phyloP scores from a whole-genome alignment of 2,113 vertebrate species.

The Ariopsis seemanni region DNA sequence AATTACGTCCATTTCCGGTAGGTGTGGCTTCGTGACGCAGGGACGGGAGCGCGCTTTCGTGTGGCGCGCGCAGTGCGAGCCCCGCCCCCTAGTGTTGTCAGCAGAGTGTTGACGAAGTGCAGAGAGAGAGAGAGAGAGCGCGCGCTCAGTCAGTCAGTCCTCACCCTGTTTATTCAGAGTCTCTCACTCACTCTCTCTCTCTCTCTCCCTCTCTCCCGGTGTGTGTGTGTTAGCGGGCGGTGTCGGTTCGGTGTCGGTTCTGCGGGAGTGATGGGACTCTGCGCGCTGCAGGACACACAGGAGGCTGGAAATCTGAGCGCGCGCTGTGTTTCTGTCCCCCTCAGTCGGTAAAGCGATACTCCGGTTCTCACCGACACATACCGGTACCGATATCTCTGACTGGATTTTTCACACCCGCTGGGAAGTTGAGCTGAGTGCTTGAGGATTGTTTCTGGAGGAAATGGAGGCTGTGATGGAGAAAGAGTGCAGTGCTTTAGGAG shows the following conservation, averaged over 20 bases:
- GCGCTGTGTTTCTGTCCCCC: background rate
- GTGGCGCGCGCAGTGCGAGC: background rate
- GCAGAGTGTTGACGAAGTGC: background rate
- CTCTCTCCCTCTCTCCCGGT: no score
- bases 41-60: background rate
- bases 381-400: slow-evolving; percentile 37
- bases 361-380: slow-evolving; percentile 18
- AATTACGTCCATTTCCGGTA: background rate
- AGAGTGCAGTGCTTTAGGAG: slow-evolving; percentile 81
- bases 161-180: background rate
- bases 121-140: background rate
- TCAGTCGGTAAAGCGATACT: background rate
- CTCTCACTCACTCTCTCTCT: no score
- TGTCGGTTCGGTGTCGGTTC: background rate
- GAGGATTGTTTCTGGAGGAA: slow-evolving; percentile 53
- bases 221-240: background rate
- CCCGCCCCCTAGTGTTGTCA: background rate
- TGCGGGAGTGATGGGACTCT: slow-evolving; percentile 57
- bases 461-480: slow-evolving; percentile 81
- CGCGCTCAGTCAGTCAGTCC: background rate
- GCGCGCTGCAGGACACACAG: slow-evolving; percentile 53
- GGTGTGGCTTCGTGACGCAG: background rate
- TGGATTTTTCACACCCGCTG: slow-evolving; percentile 32
- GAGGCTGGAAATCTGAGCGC: slow-evolving; percentile 65
- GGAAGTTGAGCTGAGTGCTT: slow-evolving; percentile 33